Evolutionary conservation across 2,113 vertebrate species (phyloP).

Genomic region (Platysteira castanea): DNA sequence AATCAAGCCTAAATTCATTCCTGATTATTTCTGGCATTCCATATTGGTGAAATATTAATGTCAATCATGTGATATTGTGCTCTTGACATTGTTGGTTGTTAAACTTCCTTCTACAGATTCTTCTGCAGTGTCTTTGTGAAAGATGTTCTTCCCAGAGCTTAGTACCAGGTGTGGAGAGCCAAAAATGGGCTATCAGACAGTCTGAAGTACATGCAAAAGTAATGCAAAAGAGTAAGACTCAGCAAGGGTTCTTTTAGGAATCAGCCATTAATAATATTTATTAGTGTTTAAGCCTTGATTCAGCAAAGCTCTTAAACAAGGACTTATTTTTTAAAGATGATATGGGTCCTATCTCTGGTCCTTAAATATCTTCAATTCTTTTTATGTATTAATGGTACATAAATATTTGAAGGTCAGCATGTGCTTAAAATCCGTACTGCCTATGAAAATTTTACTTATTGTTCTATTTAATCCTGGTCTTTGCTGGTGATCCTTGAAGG

Average conservation of each 20-base stretch:
- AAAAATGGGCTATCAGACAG: neutral
- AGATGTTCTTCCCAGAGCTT: neutral
- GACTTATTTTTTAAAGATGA: neutral
- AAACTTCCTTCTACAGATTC: neutral
- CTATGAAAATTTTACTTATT: neutral
- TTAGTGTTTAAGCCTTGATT: neutral
- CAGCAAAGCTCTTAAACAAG: neutral
- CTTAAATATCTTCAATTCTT: neutral
- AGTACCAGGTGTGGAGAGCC: neutral
- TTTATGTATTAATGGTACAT: neutral
- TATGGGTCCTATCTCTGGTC: neutral
- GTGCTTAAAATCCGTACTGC: neutral
- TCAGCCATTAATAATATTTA: neutral
- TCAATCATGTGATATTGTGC: neutral
- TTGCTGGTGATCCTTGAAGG: neutral
- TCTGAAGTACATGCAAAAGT: neutral
- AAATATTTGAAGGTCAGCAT: neutral
- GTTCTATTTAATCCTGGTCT: neutral
- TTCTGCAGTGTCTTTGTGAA: neutral
- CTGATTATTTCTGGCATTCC: neutral
- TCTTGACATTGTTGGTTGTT: neutral
- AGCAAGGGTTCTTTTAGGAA: neutral
- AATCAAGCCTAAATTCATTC: neutral
- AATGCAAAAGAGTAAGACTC: neutral
- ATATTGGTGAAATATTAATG: neutral